Conservation (phyloP, 2,797 vertebrate species). For the Corythornis leucogaster region DNA sequence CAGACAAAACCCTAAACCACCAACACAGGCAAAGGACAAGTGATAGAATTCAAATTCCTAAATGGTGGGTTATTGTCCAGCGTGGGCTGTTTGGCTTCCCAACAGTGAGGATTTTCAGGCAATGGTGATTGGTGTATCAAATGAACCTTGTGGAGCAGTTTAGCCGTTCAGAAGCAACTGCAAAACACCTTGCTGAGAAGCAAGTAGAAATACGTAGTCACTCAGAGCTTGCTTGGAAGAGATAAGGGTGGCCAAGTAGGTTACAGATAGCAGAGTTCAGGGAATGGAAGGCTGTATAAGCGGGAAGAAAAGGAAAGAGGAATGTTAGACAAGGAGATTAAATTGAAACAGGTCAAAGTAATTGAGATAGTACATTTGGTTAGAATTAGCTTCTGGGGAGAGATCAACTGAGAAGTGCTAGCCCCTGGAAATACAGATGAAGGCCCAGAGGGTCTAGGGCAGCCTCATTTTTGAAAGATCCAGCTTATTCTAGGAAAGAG, state of each 20-base stretch:
- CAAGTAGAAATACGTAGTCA: conserved; percentile 38
- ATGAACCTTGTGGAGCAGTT: not conserved
- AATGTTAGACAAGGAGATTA: not conserved
- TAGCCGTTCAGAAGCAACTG: not conserved
- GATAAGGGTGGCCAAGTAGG: conserved; percentile 47
- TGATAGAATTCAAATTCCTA: not conserved
- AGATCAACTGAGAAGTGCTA: not conserved
- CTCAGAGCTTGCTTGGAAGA: conserved; percentile 52
- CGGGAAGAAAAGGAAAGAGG: conserved; percentile 45
- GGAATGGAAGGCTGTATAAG: not conserved
- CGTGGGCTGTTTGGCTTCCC: not conserved
- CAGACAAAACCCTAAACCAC: not conserved
- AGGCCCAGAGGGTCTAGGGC: not conserved
- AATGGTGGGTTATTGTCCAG: not conserved
- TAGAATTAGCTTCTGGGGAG: not conserved
- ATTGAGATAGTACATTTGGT: not conserved
- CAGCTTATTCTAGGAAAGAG: not conserved
- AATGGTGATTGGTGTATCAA: not conserved
- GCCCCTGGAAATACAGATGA: not conserved
- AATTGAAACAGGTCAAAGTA: not conserved
- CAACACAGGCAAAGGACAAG: not conserved
- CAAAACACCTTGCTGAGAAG: not conserved
- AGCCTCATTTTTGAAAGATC: not conserved
- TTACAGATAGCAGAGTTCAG: conserved; percentile 64
- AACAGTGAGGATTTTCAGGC: not conserved